phyloP scores from a whole-genome alignment of 2,888 invertebrate genomes.

The Trissolcus brochymenae region DNA sequence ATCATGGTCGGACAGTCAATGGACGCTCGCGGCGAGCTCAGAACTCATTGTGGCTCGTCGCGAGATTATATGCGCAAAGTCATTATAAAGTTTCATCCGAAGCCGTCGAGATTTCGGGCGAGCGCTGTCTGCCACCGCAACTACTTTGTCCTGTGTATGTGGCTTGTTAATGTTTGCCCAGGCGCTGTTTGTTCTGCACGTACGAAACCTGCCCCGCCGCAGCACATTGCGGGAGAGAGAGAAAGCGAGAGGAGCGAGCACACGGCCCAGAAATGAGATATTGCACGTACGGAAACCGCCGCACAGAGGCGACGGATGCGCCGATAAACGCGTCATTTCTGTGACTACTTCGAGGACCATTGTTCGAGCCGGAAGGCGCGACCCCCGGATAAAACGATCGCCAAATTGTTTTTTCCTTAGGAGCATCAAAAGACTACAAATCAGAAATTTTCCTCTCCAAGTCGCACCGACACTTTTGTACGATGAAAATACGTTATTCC shows the following conservation, averaged over 20 bases:
- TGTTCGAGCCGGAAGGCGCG: conserved; percentile 8
- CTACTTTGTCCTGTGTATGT: conserved; percentile 48
- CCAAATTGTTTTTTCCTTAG: conserved; percentile 27
- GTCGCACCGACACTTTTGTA: background rate
- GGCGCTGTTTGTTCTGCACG: conserved; percentile 55
- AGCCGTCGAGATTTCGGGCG: conserved; percentile 49
- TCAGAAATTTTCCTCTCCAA: conserved; percentile 9
- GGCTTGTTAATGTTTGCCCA: conserved; percentile 56
- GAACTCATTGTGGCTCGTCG: conserved; percentile 53
- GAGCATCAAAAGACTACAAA: conserved; percentile 15
- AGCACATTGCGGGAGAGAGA: conserved; percentile 21
- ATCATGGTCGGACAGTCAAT: conserved; percentile 49
- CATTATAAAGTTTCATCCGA: conserved; percentile 57
- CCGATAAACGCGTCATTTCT: conserved; percentile 51
- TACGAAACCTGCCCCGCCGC: conserved; percentile 39
- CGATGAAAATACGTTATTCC: no score
- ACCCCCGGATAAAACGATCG: conserved; percentile 11
- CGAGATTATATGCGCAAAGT: conserved; percentile 54
- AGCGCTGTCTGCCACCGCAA: conserved; percentile 39
- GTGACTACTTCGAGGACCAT: conserved; percentile 25
- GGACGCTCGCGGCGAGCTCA: conserved; percentile 47
- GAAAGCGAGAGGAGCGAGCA: background rate
- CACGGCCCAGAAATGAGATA: conserved; percentile 54
- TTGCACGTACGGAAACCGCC: conserved; percentile 50
- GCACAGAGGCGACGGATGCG: conserved; percentile 37